Evolutionary conservation across 2,888 invertebrate genomes (phyloP), one percentile per base, ranked within the genome.

Genomic region (Nomada ruficornis): DNA sequence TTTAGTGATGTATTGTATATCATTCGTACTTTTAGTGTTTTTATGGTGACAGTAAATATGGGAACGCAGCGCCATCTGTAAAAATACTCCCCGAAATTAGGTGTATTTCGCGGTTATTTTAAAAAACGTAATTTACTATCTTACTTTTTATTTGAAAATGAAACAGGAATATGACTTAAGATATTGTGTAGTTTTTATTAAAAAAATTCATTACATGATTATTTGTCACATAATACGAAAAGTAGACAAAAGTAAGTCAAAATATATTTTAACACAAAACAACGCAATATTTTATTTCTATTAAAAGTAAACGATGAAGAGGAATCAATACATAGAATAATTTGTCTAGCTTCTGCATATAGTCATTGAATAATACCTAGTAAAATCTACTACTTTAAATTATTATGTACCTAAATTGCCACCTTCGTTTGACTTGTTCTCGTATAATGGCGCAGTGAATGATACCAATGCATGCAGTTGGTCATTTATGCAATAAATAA

Each of bases 131-230:
- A 47, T 29, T 15, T 2, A n/a, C 4, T 29, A 29, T 36, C 2
- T 57, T 29, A 11, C 15, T 13, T 76, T 5, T 23, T 5, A 44
- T 20, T 20, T 13, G 9, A 18, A 23, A n/a, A 20, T 20, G 52
- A 20, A 15, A 65, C 54, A 29, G 23, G 13, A 47, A 57, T 29
- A 15, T 42, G 18, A 13, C 65, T 52, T 23, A 29, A 75, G 64
- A 73, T 67, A 5, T 64, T 44, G 44, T 65, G 54, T 71, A 81
- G 36, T 52, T 79, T 87, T 86, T 86, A 86, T 87, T 87, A 67
- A 26, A 78, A 83, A 82, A 85, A 76, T 74, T 82, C 47, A 63
- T 78, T 84, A 78, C 72, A 79, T 52, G 23, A 69, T 84, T 15
- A 20, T 73, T 84, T 23, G 2, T 73, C 23, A 59, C 20, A 47